Evolutionary conservation across 2,888 invertebrate species (phyloP), one percentile per base, ranked within the genome.

Genomic region (Rhorus exstirpatorius): DNA sequence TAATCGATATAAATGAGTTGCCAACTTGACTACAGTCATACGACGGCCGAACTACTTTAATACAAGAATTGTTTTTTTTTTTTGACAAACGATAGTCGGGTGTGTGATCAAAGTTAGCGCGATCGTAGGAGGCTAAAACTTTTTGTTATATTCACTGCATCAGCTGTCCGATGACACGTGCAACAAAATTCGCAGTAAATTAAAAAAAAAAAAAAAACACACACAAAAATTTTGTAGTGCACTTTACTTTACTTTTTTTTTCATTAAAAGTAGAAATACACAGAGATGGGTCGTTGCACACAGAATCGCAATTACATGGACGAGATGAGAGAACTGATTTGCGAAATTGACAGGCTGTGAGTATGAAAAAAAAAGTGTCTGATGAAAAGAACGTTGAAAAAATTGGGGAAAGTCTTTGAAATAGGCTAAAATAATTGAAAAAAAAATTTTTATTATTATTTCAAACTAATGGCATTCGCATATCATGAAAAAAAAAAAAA

Each of bases 221-320:
- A n/a, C n/a, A n/a, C n/a, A n/a, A n/a, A n/a, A n/a, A n/a, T n/a
- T n/a, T 26, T 10, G 49, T n/a, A n/a, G n/a, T 49, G 49, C 49
- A 49, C 10, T 17, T 38, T n/a, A 60, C 19, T 12, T 3, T 24
- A 61, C 0, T 70, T 21, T 7, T 35, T 44, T 8, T 46, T 14
- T 21, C 1, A n/a, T 61, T n/a, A 14, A 3, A 7, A 38, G 24
- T 1, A 21, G 38, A 14, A 14, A 10, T 2, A 1, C 3, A n/a
- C n/a, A n/a, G n/a, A n/a, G n/a, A 90, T 89, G 89, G 61, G 49
- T 24, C 63, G 35, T 46, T 79, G 68, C 35, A 71, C 46, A 7
- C 61, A 80, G 14, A 79, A 76, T 6, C 83, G 85, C 3, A 87
- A 90, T 84, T 88, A 85, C 46, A 88, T 90, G 87, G 84, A 90